Evolutionary conservation across 2,113 vertebrate species (phyloP), one percentile per base, ranked within the genome.

Genomic region (Elephantulus edwardii): DNA sequence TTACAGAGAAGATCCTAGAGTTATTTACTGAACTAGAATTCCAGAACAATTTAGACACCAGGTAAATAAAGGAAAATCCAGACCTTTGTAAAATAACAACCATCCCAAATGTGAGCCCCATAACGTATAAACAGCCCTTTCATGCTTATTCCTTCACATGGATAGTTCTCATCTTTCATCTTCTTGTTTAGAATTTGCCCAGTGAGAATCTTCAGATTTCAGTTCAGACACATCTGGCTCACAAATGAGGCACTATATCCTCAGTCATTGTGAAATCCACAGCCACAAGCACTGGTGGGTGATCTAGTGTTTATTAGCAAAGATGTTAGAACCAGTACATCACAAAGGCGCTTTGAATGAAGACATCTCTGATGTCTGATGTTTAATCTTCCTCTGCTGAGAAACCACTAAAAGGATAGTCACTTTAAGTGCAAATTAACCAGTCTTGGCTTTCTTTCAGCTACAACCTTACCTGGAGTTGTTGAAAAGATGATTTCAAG

Each of bases 201-300:
- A 98, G 95, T 95, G 95, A 94, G 96, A 97, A 96, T 97, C 95
- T 97, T 97, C 95, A 79, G 91, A 96, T 97, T 97, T 97, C 96
- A 97, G 93, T 96, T 96, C 90, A 97, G 96, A 97, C 97, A 97
- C 97, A 98, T 98, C 97, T 98, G 97, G 97, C 92, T 95, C 93
- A 93, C 97, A 98, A 98, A 97, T 96, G 89, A 22, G 96, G 90
- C 60, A 70, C 88, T 62, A n/a, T 22, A 80, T 80, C 93, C 93
- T 81, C 14, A 0, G 28, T 91, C 90, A 83, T 83, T 96, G 81
- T 93, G 94, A 96, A 96, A 95, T 56, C 86, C 68, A 96, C 72
- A 88, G 60, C 87, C 94, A 92, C 88, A 72, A 95, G 94, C 95
- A 79, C 62, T 68, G 91, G 91, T 82, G 89, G 85, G 91, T 94